Percentiles rank a stretch among this genome's conserved stretches.
Evolutionary conservation across 2,113 vertebrate genomes (phyloP).

Genomic region (Fregata magnificens): DNA sequence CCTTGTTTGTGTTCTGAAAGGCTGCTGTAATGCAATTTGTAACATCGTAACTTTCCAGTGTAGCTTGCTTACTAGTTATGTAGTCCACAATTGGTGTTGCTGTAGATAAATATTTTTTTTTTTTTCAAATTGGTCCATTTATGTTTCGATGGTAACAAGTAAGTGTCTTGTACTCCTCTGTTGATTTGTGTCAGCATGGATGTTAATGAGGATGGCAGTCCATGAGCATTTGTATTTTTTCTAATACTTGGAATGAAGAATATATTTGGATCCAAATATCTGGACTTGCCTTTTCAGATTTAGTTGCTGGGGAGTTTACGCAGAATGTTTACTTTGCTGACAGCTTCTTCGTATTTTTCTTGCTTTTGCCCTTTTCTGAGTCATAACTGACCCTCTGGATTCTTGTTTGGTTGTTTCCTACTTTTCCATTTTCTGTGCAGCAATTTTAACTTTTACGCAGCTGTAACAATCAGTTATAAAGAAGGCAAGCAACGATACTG

Average conservation of each 20-base stretch:
- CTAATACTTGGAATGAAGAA: neutral
- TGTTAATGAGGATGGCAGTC: neutral
- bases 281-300: neutral
- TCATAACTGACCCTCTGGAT: conserved; percentile 41
- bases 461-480: neutral
- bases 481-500: neutral
- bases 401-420: conserved; percentile 4
- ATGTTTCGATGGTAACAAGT: neutral
- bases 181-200: neutral
- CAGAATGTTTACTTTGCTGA: conserved; percentile 3
- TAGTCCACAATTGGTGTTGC: neutral
- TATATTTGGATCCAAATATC: neutral
- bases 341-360: neutral
- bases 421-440: neutral
- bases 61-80: neutral
- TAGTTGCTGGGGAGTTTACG: neutral
- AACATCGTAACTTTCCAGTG: neutral
- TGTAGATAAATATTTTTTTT: neutral
- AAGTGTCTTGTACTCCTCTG: neutral
- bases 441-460: neutral
- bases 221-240: neutral
- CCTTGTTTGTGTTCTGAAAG: neutral
- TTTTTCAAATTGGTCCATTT: neutral
- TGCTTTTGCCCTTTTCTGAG: conserved; percentile 53
- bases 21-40: neutral